Evolutionary conservation across 2,888 invertebrate species (phyloP), one percentile per base, ranked within the genome.

Genomic region (Oegoconia quadripuncta): DNA sequence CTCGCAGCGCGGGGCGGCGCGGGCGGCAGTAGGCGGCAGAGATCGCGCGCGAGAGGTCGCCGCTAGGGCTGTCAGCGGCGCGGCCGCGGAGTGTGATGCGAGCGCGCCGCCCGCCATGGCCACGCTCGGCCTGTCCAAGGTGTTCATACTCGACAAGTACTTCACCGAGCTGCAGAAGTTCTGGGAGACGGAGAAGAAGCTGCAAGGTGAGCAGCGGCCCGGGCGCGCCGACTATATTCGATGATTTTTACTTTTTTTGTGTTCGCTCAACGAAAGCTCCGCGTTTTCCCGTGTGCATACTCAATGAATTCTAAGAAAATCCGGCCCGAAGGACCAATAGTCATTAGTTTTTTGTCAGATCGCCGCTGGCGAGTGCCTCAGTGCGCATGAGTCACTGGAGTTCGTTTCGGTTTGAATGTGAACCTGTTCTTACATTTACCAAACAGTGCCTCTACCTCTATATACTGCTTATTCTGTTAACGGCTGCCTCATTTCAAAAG

Each of bases 61-160:
- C 62, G 60, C 44, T n/a, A 37, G 57, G 47, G 52, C 60, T 60
- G 62, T 64, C 52, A 51, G 42, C 50, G 57, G 54, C 52, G 53
- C 50, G 61, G n/a, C 46, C 74, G 69, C 77, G 63, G 69, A 66
- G 52, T 75, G 84, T 76, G 80, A 79, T 80, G 84, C 66, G 64
- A 71, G 76, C 79, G 76, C 77, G 72, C 27, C 25, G 72, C 73
- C 73, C 79, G 84, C 76, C 88, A 97, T 97, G 97, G 96, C 97
- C 91, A 96, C 96, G 87, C 91, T 97, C 89, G 97, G 97, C 90
- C 93, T 97, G 70, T 96, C 96, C 79, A 97, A 97, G 91, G 97
- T 97, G 87, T 97, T 97, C 92, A 97, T 97, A 83, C 92, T 97
- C 91, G 97, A 97, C 93, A 97, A 97, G 88, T 97, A 97, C 89